Base-by-base conservation (phyloP, 2,797 vertebrate genomes). In the Anabas testudineus region DNA sequence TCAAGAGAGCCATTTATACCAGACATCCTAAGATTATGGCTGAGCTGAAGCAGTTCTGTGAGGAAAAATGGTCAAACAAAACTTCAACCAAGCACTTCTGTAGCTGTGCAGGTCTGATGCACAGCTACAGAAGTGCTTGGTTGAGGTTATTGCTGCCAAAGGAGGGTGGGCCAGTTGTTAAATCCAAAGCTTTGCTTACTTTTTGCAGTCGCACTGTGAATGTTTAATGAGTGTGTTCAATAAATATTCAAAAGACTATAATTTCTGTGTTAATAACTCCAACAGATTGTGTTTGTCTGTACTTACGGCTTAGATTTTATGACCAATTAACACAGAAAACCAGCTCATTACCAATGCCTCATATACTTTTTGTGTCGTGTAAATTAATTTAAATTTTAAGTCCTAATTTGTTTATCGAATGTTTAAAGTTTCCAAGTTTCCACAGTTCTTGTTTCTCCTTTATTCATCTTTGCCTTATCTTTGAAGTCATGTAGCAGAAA, bases 401-500 rank as follows among this genome's bases (percentile, higher is more conserved):
- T 24, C n/a, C 26, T 10, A 19, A 47, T 51, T 58, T 42, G 9
- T 56, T 70, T 8, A 30, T 37, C 52, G 46, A 59, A 22, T 32
- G 32, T 74, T 71, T 2, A 28, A 56, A 61, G 65, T 56, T 73
- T 61, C 0, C 5, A 10, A 6, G 67, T 53, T 73, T 59, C 1
- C 7, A 10, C 7, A 13, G 5, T 54, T 67, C 32, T 56, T n/a
- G n/a, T n/a, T 53, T 56, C 58, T 24, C 30, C 28, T 71, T 80
- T 74, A 71, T 67, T 76, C 34, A 47, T 57, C 34, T 69, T 66
- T 66, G 56, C 30, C 48, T 80, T 21, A 70, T 82, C 46, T 67
- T 68, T 73, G 56, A 76, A 79, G 68, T 68, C 41, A 62, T 47
- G 68, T 19, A 52, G 39, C 54, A 80, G 47, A 55, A 69, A 63